Base-by-base conservation (phyloP, 2,797 vertebrate species). In the Clarias fuscus region DNA sequence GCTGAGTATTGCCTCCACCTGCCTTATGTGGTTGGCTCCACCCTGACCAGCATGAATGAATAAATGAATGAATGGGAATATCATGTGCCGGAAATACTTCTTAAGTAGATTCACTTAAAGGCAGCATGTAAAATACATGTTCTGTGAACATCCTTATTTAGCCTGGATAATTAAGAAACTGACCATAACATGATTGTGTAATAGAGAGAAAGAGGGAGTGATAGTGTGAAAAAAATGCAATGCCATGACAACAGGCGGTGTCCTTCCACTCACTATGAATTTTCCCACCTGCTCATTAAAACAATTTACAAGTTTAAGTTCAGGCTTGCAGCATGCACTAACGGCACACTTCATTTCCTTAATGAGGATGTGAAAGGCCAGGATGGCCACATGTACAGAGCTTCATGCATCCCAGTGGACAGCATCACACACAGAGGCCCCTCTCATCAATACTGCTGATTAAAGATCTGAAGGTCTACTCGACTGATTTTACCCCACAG, bases 271-370 rank as follows among this genome's bases (percentile, higher is more conserved):
- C 68, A 72, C 58, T 22, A 58, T 73, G 48, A 59, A 72, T 89
- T 90, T 84, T 83, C 64, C 33, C 82, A 87, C 61, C 84, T 77
- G 83, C 75, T 89, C 79, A 83, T 81, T 88, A 87, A 86, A 82
- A 78, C 40, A 80, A 89, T 84, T 85, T 85, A 81, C 82, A 73
- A 40, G 59, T 78, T 33, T 2, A 71, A 48, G 33, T 75, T 84
- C 18, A 71, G 82, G 68, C 71, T 79, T 84, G 37, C 64, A 48
- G 68, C 80, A 40, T 10, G n/a, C 20, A 68, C 67, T 61, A 81
- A 65, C 13, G 67, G 33, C 77, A 75, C 70, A 87, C 40, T 62
- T 75, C 33, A 14, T 56, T 82, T 73, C 71, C 14, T 48, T 88
- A 88, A 88, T 77, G 78, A 87, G 78, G 43, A 82, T 20, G 22